phyloP scores from a whole-genome alignment of 2,888 invertebrate species.

The Parnassius mnemosyne region DNA sequence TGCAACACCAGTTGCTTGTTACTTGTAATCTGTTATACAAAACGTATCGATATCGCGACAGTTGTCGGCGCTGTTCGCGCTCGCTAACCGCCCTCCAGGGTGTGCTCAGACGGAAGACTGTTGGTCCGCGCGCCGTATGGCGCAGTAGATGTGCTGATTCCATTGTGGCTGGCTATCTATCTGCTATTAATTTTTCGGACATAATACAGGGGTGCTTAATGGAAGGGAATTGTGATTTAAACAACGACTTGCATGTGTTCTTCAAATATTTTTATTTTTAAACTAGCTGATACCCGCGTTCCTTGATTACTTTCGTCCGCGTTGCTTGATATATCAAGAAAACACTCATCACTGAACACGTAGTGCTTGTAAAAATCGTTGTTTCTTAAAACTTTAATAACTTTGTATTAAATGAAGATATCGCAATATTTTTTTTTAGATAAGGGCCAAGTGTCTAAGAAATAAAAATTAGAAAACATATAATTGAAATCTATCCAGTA shows the following conservation, averaged over 20 bases:
- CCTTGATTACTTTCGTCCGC: no score
- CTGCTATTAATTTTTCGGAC: slow-evolving; percentile 31
- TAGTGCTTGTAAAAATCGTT: no score
- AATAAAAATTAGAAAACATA: no score
- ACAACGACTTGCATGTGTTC: slow-evolving; percentile 1
- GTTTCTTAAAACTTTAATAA: no score
- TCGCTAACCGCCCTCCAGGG: slow-evolving; percentile 46
- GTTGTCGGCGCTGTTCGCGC: slow-evolving; percentile 50
- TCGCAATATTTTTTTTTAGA: no score
- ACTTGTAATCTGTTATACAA: slow-evolving; percentile 50
- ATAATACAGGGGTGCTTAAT: slow-evolving; percentile 22
- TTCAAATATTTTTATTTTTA: not conserved
- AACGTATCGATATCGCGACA: slow-evolving; percentile 61
- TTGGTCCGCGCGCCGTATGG: slow-evolving; percentile 32
- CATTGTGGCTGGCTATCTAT: slow-evolving; percentile 18
- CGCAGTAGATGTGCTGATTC: slow-evolving; percentile 8
- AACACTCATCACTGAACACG: no score
- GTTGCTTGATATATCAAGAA: no score
- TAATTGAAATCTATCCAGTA: no score
- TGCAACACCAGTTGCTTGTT: slow-evolving; percentile 34
- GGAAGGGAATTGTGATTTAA: slow-evolving; percentile 11
- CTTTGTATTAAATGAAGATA: no score
- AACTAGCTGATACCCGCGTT: no score
- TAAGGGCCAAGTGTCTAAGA: no score
- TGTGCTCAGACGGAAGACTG: slow-evolving; percentile 47